A percentile compares a stretch with the other conserved stretches of the same genome.
Evolutionary conservation across 2,888 invertebrate genomes (phyloP).

Genomic region (Xestia rhomboidea): DNA sequence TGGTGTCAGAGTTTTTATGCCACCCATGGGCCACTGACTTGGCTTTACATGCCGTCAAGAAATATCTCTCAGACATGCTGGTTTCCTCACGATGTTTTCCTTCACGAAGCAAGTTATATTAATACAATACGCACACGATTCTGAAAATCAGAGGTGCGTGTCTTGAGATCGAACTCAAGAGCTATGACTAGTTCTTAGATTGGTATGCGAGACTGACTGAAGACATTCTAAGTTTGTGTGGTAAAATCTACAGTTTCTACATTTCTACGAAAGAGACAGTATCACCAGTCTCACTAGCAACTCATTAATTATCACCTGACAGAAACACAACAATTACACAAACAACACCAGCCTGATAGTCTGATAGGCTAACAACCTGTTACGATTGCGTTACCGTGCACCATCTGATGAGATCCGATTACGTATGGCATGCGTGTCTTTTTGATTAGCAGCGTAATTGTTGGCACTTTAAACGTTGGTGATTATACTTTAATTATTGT

Average conservation of each 20-base stretch:
- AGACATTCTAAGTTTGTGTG: neutral
- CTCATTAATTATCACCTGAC: constrained; percentile 31
- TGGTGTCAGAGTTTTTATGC: no score
- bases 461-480: constrained; percentile 19
- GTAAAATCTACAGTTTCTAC: neutral
- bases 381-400: constrained; percentile 30
- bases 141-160: no score
- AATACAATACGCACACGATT: no score
- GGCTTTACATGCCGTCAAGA: no score
- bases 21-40: no score
- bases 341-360: constrained; percentile 6
- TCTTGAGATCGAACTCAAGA: no score
- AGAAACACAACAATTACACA: constrained; percentile 4
- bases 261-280: neutral
- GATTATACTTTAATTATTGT: constrained; percentile 43
- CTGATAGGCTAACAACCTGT: constrained; percentile 40
- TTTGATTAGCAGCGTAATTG: constrained; percentile 37
- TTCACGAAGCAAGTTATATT: no score
- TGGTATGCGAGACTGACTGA: neutral
- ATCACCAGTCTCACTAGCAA: neutral
- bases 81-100: no score
- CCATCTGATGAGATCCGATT: constrained; percentile 41
- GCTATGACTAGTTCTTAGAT: neutral
- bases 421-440: constrained; percentile 42
- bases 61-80: no score